Evolutionary conservation across 1,140 invertebrate species (phyloP), one percentile per base, ranked within the genome.

Genomic region (Apis cerana): DNA sequence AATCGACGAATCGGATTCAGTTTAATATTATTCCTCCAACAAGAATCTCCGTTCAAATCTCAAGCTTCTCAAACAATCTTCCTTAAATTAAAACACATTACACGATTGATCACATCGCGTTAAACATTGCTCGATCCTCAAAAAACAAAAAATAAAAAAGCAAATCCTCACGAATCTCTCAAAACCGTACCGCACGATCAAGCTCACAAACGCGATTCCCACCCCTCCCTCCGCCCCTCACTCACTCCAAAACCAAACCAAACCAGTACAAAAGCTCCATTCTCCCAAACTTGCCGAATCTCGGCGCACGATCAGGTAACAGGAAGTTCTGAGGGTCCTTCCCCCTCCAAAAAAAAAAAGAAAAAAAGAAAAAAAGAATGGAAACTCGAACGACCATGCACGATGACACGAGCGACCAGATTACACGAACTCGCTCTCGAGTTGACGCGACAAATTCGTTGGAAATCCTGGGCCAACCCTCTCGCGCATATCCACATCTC

Each of bases 381-480:
- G 50, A 27, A 54, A 27, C 69, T 54, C 50, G 23, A 43, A 43
- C 33, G 33, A 27, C 48, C n/a, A 71, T 71, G 48, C 12, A n/a
- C 70, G 52, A 58, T 72, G 70, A 72, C 70, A 72, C 70, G 54
- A 54, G 52, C 54, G 27, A 56, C 2, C 74, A 75, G 59, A 64
- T 75, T 75, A 64, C 74, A 52, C 59, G 59, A 27, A 50, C 27
- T 52, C 74, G 19, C 33, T 75, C 59, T 52, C 2, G 59, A 71
- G 65, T 43, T n/a, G n/a, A 23, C 72, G 33, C 58, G 58, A 75
- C 58, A 75, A 75, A 75, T 64, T 64, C 74, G 58, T 9, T 75
- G 59, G 19, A 75, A 75, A 48, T 50, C 11, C 56, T 2, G 11
- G 4, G 1, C 17, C 19, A 27, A 15, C 12, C 61, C n/a, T n/a